Evolutionary conservation across 2,888 invertebrate species (phyloP).

Genomic region (Luperina nickerlii): DNA sequence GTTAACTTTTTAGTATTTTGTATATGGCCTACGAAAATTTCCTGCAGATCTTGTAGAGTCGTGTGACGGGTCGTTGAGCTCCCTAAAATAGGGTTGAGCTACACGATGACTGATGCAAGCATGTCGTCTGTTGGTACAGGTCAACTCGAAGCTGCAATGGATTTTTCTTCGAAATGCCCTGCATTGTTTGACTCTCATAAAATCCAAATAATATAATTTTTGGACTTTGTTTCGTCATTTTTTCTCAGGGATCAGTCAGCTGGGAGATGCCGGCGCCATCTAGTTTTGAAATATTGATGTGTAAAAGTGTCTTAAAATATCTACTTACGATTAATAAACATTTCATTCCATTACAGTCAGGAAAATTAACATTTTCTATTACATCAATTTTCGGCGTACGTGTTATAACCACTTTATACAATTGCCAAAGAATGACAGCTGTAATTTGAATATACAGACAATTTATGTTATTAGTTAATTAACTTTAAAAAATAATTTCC

Average conservation of each 20-base stretch:
- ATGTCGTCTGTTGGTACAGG: background rate
- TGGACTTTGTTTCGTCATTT: background rate
- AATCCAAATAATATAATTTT: background rate
- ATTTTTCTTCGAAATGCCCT: background rate
- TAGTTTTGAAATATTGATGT: background rate
- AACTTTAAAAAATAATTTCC: too few species aligned
- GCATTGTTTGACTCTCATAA: background rate
- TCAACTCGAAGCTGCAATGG: background rate
- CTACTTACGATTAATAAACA: background rate
- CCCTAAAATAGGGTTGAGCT: background rate
- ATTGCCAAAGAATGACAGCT: too few species aligned
- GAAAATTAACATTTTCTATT: too few species aligned
- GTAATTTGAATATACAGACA: too few species aligned
- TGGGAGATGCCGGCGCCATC: background rate
- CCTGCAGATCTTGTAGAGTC: background rate
- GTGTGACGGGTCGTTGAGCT: background rate
- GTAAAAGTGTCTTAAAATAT: too few species aligned
- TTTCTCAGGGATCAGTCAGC: background rate
- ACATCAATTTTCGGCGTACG: too few species aligned
- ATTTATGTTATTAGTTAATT: too few species aligned
- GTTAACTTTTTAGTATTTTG: background rate
- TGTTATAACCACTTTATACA: background rate
- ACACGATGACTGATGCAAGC: background rate
- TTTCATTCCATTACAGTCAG: background rate
- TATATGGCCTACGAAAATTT: background rate